Conservation (phyloP, 2,797 vertebrate species). For the Sphenodon punctatus region DNA sequence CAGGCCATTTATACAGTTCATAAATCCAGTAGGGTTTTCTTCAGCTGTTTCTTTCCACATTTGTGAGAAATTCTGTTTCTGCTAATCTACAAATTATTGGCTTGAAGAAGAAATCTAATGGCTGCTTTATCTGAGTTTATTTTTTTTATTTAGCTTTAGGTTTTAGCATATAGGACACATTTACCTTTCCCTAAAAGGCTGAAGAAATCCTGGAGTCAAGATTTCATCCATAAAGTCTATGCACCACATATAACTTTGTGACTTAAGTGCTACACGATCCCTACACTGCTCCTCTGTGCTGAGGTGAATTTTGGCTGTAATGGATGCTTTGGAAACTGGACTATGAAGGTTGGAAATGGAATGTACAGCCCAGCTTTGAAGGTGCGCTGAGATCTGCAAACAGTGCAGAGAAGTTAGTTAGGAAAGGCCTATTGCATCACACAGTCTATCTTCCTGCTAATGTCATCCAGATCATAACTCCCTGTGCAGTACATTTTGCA, state of each 20-base stretch:
- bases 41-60: conserved; percentile 28
- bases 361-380: too few relatives aligned
- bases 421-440: not conserved
- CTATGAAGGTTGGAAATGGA: not conserved
- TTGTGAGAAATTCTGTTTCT: conserved; percentile 33
- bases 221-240: not conserved
- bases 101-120: conserved; percentile 18
- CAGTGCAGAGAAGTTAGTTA: not conserved
- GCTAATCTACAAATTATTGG: conserved; percentile 20
- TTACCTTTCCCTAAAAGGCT: not conserved
- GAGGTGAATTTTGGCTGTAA: not conserved
- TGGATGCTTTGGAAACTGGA: not conserved
- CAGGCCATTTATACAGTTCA: conserved; percentile 22
- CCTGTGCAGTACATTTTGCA: not conserved
- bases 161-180: not conserved
- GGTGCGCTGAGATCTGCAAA: not conserved
- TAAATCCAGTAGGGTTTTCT: conserved; percentile 14
- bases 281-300: not conserved
- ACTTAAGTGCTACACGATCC: not conserved
- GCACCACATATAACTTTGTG: not conserved
- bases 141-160: conserved; percentile 24
- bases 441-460: not conserved
- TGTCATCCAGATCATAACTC: not conserved
- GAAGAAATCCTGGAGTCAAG: too few relatives aligned
- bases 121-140: conserved; percentile 9